phyloP scores from a whole-genome alignment of 2,888 invertebrate species.

The Neoscelio sp. region DNA sequence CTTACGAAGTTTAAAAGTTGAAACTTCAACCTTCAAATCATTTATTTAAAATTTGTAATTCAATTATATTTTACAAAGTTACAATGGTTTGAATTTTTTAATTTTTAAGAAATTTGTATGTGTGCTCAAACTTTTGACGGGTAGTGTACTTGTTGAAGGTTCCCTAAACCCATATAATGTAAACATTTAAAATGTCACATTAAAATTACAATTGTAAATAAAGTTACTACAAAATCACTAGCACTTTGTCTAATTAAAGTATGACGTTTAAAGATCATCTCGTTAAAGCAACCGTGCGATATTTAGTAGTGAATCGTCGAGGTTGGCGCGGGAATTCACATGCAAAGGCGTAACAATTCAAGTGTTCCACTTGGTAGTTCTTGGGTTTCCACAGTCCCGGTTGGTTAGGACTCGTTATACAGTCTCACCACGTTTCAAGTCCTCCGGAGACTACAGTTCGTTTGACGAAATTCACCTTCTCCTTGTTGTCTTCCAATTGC shows the following conservation, averaged over 20 bases:
- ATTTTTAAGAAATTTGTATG: too few relatives aligned
- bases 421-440: slow-evolving; percentile 65
- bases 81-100: too few relatives aligned
- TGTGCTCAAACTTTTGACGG: too few relatives aligned
- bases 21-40: too few relatives aligned
- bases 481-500: slow-evolving; percentile 56
- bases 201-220: too few relatives aligned
- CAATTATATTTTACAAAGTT: too few relatives aligned
- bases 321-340: slow-evolving; percentile 42
- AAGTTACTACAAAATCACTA: too few relatives aligned
- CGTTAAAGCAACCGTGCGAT: slow-evolving; percentile 32
- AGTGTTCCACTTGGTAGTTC: slow-evolving; percentile 61
- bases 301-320: slow-evolving; percentile 47
- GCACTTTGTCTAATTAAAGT: slow-evolving; percentile 50
- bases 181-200: too few relatives aligned
- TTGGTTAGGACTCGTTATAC: slow-evolving; percentile 64
- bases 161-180: too few relatives aligned
- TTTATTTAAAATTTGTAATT: too few relatives aligned
- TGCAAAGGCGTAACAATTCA: slow-evolving; percentile 64
- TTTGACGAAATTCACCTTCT: slow-evolving; percentile 64
- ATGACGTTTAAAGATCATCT: slow-evolving; percentile 54
- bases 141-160: too few relatives aligned
- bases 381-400: slow-evolving; percentile 53
- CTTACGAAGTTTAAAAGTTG: too few relatives aligned
- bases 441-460: slow-evolving; percentile 60